Evolutionary conservation across 2,888 invertebrate species (phyloP), one percentile per base, ranked within the genome.

Genomic region (Esperia sulphurella): DNA sequence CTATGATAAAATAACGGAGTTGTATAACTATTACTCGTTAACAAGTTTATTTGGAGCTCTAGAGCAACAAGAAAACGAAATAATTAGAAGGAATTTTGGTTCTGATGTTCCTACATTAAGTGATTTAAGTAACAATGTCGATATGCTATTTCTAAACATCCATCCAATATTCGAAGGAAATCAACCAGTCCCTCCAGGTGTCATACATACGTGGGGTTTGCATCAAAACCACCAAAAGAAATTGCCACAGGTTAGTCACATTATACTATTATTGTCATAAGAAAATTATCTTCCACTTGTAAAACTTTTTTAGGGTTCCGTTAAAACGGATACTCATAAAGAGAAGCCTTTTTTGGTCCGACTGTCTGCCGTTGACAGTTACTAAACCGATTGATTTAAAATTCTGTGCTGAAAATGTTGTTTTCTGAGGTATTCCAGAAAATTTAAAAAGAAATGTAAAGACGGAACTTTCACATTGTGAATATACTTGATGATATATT

Each of bases 141-240:
- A 78, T 42, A 63, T 90, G 71, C 45, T 88, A 14, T 77, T 90
- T 49, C 43, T 86, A 2, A 90, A 90, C 53, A 55, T 66, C 0
- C 75, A 87, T 59, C 76, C 82, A 0, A 54, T 80, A 28, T 78
- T 76, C 60, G 71, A 72, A 9, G 59, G 61, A 1, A 71, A 66
- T 45, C 63, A 77, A 9, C 89, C 90, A 1, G 61, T 79, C 6
- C 74, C 85, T 12, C 83, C 86, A 0, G 71, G 71, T 44, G 65
- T 84, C 4, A 51, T 89, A 0, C 73, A 75, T 46, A 71, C 85
- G 45, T 86, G 89, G 46, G 84, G 86, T 1, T 56, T 83, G 31
- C 87, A 86, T 53, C 63, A 80, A 31, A 71, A 68, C n/a, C 65
- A 70, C 3, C 52, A 69, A 8, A 75, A 81, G 46, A 63, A 76